Base-by-base conservation (phyloP, 2,888 invertebrate genomes). In the Calliscelio sp. region DNA sequence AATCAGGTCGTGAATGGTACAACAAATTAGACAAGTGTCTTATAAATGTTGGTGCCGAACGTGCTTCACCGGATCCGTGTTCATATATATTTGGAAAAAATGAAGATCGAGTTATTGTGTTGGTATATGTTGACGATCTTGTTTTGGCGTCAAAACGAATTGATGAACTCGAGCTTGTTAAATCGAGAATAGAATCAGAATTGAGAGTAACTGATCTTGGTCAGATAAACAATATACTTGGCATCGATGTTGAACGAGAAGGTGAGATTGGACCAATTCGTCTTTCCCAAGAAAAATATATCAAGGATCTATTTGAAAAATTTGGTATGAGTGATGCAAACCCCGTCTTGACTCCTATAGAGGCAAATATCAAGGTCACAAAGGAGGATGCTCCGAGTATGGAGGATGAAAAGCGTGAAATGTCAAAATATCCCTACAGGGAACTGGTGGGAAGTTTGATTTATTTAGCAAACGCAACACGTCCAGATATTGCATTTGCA, bases 371-470 rank as follows among this genome's bases (percentile, higher is more conserved):
- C 7, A 87, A 85, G 38, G 71, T 88, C 41, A 73, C 77, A 6
- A 77, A 65, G 61, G 79, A 82, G 41, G 73, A 59, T 35, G 1
- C 68, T 22, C 78, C 82, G 1, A 38, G 5, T 32, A 22, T 35
- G 0, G 70, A 79, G 35, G 84, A 83, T 1, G 82, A 84, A 53
- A 78, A 49, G 57, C 8, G 51, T 2, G 68, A 86, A n/a, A 85
- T 85, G 79, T 49, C 16, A 32, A 59, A 49, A 28, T 14, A 41
- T 32, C 87, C 87, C 3, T 88, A 86, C 57, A 70, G 82, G 44
- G 86, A 87, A 74, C 61, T 87, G 25, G 20, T 87, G 0, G 86
- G 86, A 2, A 74, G 82, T 3, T 51, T 88, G 24, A 86, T 88
- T 32, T 87, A 87, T 38, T 68, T 88, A 35, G 75, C 86, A 85